Evolutionary conservation across 2,797 vertebrate genomes (phyloP).

Genomic region (Pangasius djambal): DNA sequence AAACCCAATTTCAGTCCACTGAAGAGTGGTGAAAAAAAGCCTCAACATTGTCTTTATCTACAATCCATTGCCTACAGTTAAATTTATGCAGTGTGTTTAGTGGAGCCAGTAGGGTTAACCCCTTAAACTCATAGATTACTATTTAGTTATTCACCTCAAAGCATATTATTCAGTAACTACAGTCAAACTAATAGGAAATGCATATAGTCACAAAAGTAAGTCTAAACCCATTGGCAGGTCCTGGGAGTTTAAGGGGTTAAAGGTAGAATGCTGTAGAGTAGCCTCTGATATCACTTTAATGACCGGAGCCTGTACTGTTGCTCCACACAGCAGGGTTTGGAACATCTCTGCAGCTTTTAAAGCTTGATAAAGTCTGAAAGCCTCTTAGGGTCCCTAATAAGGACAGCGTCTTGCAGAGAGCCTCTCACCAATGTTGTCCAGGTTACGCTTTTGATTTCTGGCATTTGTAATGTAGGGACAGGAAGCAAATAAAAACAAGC

Average conservation of each 20-base stretch:
- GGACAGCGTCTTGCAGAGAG: constrained; percentile 66
- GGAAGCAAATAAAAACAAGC: constrained; percentile 60
- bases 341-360: constrained; percentile 75
- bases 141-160: constrained; percentile 18
- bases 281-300: constrained; percentile 64
- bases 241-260: constrained; percentile 51
- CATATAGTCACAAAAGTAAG: neutral
- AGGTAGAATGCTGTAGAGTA: constrained; percentile 57
- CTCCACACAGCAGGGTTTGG: constrained; percentile 44
- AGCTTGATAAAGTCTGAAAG: constrained; percentile 83
- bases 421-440: constrained; percentile 65
- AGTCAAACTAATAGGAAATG: neutral
- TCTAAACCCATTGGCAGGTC: neutral
- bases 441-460: constrained; percentile 61
- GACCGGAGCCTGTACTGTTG: constrained; percentile 59
- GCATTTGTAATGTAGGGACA: constrained; percentile 62
- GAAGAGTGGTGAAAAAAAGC: neutral
- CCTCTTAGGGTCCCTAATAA: constrained; percentile 67
- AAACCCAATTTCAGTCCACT: neutral
- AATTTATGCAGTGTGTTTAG: constrained; percentile 9
- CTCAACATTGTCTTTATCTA: neutral
- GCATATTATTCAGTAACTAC: neutral
- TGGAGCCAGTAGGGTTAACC: neutral
- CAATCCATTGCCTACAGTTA: neutral
- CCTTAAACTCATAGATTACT: neutral